Percentiles rank a stretch among this genome's conserved stretches.
Evolutionary conservation across 2,888 invertebrate genomes (phyloP).

Genomic region (Catocala sponsa): DNA sequence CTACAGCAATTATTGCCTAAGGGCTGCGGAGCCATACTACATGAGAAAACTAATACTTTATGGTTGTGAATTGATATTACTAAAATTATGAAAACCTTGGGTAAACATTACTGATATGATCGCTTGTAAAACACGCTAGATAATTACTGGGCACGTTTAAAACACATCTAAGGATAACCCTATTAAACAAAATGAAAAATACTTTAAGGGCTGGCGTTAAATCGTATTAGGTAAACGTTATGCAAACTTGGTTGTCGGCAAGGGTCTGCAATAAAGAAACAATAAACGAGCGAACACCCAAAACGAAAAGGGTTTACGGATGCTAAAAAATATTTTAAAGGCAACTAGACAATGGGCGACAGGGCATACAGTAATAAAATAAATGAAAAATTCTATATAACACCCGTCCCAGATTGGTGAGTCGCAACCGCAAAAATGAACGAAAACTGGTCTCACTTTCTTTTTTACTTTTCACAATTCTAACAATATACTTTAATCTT

Average conservation of each 20-base stretch:
- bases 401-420: slow-evolving; percentile 61
- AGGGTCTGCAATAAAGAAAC: slow-evolving; percentile 74
- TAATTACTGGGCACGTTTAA: slow-evolving; percentile 43
- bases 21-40: slow-evolving; percentile 52
- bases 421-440: slow-evolving; percentile 64
- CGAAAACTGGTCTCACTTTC: slow-evolving; percentile 67
- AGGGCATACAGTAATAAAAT: slow-evolving; percentile 68
- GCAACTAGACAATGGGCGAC: slow-evolving; percentile 72
- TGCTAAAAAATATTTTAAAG: slow-evolving; percentile 69
- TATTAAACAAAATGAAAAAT: slow-evolving; percentile 56
- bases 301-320: slow-evolving; percentile 72
- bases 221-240: slow-evolving; percentile 67
- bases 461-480: slow-evolving; percentile 59
- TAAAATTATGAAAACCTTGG: slow-evolving; percentile 54
- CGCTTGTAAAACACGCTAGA: slow-evolving; percentile 50
- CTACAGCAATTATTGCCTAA: slow-evolving; percentile 66
- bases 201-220: slow-evolving; percentile 57
- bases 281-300: slow-evolving; percentile 76
- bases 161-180: slow-evolving; percentile 31
- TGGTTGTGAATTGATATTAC: slow-evolving; percentile 39
- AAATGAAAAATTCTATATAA: slow-evolving; percentile 70
- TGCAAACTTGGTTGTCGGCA: slow-evolving; percentile 74
- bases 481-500: slow-evolving; percentile 49
- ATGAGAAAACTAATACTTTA: slow-evolving; percentile 61
- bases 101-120: slow-evolving; percentile 49